Evolutionary conservation across 2,888 invertebrate species (phyloP).

Genomic region (Agrochola macilenta): DNA sequence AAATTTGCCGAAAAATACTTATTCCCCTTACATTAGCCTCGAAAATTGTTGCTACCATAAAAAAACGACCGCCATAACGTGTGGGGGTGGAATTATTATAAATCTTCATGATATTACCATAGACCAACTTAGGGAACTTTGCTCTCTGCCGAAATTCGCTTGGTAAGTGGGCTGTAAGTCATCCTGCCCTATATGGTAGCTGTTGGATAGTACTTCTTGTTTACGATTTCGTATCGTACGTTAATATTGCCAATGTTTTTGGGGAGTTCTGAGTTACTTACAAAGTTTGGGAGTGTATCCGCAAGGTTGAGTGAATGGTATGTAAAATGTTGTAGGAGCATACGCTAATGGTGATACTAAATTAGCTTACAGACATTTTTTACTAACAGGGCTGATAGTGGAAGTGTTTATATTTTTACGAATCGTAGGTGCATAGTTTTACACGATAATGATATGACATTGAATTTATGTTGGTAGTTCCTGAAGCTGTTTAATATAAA

Average conservation of each 20-base stretch:
- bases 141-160: slow-evolving; percentile 85
- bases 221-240: slow-evolving; percentile 69
- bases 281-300: slow-evolving; percentile 11
- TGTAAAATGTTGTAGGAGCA: slow-evolving; percentile 3
- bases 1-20: slow-evolving; percentile 75
- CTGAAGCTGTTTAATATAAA: background rate
- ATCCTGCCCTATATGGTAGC: slow-evolving; percentile 78
- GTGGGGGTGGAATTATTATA: slow-evolving; percentile 87
- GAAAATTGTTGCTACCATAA: slow-evolving; percentile 84
- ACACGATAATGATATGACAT: background rate
- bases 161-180: slow-evolving; percentile 89
- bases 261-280: slow-evolving; percentile 20
- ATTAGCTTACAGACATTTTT: background rate
- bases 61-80: slow-evolving; percentile 83
- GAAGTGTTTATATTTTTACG: background rate
- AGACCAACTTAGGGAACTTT: slow-evolving; percentile 87
- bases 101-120: slow-evolving; percentile 90
- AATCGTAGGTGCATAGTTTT: background rate
- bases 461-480: background rate
- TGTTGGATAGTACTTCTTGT: slow-evolving; percentile 74
- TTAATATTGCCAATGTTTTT: slow-evolving; percentile 53
- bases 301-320: background rate
- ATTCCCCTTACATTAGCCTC: slow-evolving; percentile 79
- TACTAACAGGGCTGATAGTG: background rate
- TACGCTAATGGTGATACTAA: background rate